Conservation (phyloP, 2,888 invertebrate species). For the Prosapia bicincta region DNA sequence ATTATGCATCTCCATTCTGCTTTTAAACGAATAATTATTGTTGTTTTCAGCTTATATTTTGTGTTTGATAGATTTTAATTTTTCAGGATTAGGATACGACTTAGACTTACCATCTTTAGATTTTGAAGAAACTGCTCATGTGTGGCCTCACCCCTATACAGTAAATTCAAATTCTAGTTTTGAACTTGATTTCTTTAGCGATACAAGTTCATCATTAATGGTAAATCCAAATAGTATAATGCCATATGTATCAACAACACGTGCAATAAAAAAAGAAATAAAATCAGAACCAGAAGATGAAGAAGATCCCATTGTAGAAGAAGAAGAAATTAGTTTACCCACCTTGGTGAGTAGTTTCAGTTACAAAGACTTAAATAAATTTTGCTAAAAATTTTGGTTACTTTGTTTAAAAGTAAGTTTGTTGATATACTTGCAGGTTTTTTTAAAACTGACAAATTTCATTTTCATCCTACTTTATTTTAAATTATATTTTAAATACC, state of each 20-base stretch:
- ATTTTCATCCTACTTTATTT: no score
- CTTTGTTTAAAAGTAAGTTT: no score
- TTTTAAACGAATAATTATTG: no score
- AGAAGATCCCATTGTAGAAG: no score
- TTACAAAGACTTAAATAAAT: no score
- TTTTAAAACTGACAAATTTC: no score
- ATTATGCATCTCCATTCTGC: no score
- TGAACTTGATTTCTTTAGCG: conserved; percentile 36
- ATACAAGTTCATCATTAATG: conserved; percentile 56
- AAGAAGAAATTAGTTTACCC: not conserved
- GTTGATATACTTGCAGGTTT: no score
- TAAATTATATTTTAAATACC: no score
- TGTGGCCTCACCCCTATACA: conserved; percentile 31
- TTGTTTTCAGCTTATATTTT: no score
- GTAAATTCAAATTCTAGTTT: conserved; percentile 35
- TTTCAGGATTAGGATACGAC: conserved; percentile 35
- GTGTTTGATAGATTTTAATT: no score
- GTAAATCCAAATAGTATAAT: conserved; percentile 90
- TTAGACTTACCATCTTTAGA: conserved; percentile 54
- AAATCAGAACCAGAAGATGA: not conserved
- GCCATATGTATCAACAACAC: conserved; percentile 52
- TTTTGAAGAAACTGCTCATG: conserved; percentile 57
- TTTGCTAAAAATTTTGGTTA: no score
- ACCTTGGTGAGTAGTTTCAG: not conserved
- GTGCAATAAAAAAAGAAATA: not conserved